These are phyloP conservation scores for Syngnathus floridae DNA, from an alignment of 2,113 vertebrate species.

Conservation along the genomic window DNA sequence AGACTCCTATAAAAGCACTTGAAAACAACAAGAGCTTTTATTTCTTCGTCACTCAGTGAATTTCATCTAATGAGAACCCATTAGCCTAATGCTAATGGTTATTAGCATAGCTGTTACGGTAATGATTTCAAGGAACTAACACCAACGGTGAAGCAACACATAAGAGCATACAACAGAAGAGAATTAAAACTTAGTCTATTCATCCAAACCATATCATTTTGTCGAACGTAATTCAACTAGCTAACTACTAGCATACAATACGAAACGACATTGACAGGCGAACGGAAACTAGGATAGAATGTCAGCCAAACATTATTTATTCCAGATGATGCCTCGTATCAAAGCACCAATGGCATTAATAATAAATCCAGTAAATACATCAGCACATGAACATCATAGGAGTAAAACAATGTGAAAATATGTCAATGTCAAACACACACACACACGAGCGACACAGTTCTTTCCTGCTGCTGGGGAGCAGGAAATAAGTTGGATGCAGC, in stretches of 20 bases:
- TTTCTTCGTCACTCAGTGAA: not conserved
- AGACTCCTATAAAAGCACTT: not conserved
- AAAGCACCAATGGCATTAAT: constrained; percentile 2
- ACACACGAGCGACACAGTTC: constrained; percentile 24
- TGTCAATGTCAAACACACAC: constrained; percentile 5
- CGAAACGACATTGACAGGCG: not conserved
- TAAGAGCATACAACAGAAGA: not conserved
- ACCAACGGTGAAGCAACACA: not conserved
- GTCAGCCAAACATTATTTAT: not conserved
- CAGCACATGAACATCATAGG: not conserved
- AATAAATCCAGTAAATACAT: constrained; percentile 2
- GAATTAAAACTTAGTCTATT: not conserved
- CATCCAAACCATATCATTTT: no score
- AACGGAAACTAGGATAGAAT: not conserved
- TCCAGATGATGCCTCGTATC: constrained; percentile 1
- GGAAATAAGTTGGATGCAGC: constrained; percentile 52
- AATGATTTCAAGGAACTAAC: not conserved
- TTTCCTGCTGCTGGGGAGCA: constrained; percentile 28
- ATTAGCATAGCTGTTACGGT: not conserved
- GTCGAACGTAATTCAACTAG: not conserved
- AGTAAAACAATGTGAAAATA: constrained; percentile 12
- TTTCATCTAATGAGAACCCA: not conserved
- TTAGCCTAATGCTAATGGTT: not conserved
- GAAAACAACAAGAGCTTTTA: not conserved
- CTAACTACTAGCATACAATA: not conserved